Conservation (phyloP, 2,797 vertebrate genomes). For the Cottoperca gobio region DNA sequence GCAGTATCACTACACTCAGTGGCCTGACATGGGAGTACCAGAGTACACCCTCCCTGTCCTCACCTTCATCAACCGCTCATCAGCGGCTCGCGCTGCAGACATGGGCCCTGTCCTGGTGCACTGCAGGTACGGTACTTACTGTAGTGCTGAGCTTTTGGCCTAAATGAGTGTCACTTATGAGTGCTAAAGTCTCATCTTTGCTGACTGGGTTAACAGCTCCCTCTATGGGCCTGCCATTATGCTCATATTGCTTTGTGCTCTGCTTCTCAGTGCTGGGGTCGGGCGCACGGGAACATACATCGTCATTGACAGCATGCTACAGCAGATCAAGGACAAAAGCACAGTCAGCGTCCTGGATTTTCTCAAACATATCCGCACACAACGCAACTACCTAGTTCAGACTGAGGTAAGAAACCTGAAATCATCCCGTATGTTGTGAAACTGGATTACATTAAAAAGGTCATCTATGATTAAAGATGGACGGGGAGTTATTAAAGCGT, state of each 20-base stretch:
- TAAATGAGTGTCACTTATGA: slow-evolving; percentile 26
- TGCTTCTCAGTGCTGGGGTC: slow-evolving; percentile 91
- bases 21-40: slow-evolving; percentile 99
- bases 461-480: slow-evolving; percentile 58
- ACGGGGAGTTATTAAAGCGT: slow-evolving; percentile 49
- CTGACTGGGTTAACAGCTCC: slow-evolving; percentile 48
- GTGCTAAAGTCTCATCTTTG: slow-evolving; percentile 17
- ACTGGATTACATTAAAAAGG: slow-evolving; percentile 43
- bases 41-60: slow-evolving; percentile 97
- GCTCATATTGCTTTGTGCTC: slow-evolving; percentile 46
- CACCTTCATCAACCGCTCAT: slow-evolving; percentile 96
- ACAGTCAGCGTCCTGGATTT: slow-evolving; percentile 97
- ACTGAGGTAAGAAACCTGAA: slow-evolving; percentile 89
- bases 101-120: slow-evolving; percentile 96
- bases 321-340: slow-evolving; percentile 99
- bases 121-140: slow-evolving; percentile 89
- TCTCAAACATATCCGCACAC: slow-evolving; percentile 99
- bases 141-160: background rate
- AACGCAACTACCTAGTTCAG: slow-evolving; percentile 99
- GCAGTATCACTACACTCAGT: slow-evolving; percentile 99
- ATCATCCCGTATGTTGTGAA: slow-evolving; percentile 12
- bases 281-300: slow-evolving; percentile 99
- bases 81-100: slow-evolving; percentile 86
- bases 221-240: slow-evolving; percentile 27
- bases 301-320: slow-evolving; percentile 99